phyloP scores from a whole-genome alignment of 2,113 vertebrate species.

The Leucopsar rothschildi region DNA sequence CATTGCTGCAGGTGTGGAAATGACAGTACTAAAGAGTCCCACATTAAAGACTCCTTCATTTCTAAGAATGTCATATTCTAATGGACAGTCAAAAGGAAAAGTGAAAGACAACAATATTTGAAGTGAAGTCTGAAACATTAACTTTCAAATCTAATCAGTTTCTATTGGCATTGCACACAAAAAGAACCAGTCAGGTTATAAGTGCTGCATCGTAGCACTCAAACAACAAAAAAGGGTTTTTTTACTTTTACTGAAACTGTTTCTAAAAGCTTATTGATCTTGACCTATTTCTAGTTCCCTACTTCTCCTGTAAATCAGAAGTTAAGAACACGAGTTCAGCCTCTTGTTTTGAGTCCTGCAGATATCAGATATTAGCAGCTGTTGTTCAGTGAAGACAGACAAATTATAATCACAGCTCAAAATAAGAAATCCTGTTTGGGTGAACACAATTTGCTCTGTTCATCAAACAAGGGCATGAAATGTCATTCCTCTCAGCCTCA shows the following conservation, averaged over 20 bases:
- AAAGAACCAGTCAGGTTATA: not conserved
- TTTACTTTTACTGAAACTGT: not conserved
- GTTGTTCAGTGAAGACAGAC: not conserved
- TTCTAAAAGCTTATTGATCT: not conserved
- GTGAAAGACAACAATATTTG: not conserved
- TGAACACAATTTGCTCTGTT: not conserved
- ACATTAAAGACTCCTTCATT: not conserved
- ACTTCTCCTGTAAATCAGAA: not conserved
- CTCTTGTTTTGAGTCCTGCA: not conserved
- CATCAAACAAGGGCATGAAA: not conserved
- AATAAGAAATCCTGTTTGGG: not conserved
- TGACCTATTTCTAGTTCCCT: not conserved
- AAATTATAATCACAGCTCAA: not conserved
- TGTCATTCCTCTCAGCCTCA: not conserved
- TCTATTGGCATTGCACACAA: not conserved
- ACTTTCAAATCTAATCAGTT: not conserved
- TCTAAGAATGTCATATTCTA: not conserved
- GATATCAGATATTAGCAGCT: not conserved
- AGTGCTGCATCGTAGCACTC: not conserved
- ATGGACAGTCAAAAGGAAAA: not conserved
- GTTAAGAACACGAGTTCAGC: not conserved
- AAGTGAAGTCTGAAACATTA: not conserved
- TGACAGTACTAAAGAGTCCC: not conserved
- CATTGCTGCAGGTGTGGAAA: not conserved
- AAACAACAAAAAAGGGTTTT: not conserved